A percentile compares a stretch with the other conserved stretches of the same genome.
phyloP scores from a whole-genome alignment of 2,888 invertebrate genomes.

The Lapara coniferarum region DNA sequence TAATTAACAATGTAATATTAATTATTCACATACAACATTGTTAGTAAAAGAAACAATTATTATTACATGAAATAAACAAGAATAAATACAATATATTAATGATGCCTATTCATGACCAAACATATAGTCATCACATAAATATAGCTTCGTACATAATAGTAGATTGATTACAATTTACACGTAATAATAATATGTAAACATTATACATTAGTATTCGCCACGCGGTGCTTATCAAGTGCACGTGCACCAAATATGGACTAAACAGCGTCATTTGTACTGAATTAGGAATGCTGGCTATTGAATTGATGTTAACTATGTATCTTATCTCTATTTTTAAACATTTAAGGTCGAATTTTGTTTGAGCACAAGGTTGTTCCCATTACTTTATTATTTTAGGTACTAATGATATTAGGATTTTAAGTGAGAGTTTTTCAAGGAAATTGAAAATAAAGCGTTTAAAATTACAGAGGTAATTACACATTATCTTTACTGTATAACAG shows the following conservation, averaged over 20 bases:
- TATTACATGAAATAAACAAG: too few relatives aligned
- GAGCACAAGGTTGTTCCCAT: constrained; percentile 8
- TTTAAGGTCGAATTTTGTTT: neutral
- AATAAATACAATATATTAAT: too few relatives aligned
- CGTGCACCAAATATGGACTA: constrained; percentile 33
- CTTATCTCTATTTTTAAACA: neutral
- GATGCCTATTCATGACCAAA: too few relatives aligned
- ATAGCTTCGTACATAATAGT: neutral
- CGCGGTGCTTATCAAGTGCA: constrained; percentile 32
- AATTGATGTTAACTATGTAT: neutral
- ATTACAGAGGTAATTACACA: neutral
- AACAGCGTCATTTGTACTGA: neutral
- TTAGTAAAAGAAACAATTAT: too few relatives aligned
- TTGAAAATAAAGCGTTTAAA: neutral
- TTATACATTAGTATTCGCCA: constrained; percentile 12
- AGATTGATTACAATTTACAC: neutral
- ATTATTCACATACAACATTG: too few relatives aligned
- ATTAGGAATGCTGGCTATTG: neutral
- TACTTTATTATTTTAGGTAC: neutral
- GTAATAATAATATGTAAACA: constrained; percentile 5
- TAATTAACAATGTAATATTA: too few relatives aligned
- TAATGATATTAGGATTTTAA: neutral
- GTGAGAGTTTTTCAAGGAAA: constrained; percentile 17
- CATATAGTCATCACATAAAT: neutral
- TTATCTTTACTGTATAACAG: neutral